Evolutionary conservation across 2,888 invertebrate species (phyloP).

Genomic region (Agrypnus murinus): DNA sequence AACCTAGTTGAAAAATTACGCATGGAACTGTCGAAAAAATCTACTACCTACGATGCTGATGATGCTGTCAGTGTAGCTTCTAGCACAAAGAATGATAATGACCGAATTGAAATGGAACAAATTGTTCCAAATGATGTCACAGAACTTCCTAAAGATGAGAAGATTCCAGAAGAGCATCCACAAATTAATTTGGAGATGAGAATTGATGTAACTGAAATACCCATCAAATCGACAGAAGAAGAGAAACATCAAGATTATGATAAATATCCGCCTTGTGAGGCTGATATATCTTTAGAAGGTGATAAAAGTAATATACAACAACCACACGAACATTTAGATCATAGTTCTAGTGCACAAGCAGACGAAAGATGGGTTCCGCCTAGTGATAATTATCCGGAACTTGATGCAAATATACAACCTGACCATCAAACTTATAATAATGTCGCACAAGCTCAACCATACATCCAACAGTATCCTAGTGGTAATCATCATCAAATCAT

Average conservation of each 20-base stretch:
- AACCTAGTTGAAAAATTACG: slow-evolving; percentile 89
- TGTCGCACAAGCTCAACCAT: slow-evolving; percentile 26
- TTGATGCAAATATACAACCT: slow-evolving; percentile 55
- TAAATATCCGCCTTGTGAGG: slow-evolving; percentile 60
- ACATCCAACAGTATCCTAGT: slow-evolving; percentile 30
- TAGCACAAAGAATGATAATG: slow-evolving; percentile 70
- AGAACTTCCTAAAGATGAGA: slow-evolving; percentile 61
- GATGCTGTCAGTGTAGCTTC: slow-evolving; percentile 65
- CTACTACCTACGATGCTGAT: slow-evolving; percentile 69
- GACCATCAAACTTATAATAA: slow-evolving; percentile 27
- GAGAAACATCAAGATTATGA: slow-evolving; percentile 55
- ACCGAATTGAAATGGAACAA: slow-evolving; percentile 66
- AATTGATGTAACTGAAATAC: slow-evolving; percentile 57
- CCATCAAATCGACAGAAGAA: slow-evolving; percentile 50
- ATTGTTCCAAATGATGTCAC: slow-evolving; percentile 64
- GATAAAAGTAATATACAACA: slow-evolving; percentile 60
- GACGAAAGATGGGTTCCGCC: slow-evolving; percentile 80
- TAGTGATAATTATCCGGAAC: slow-evolving; percentile 65
- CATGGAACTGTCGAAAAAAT: slow-evolving; percentile 82
- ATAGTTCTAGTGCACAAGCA: slow-evolving; percentile 68
- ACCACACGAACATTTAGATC: slow-evolving; percentile 47
- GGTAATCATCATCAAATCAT: slow-evolving; percentile 46
- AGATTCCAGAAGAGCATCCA: slow-evolving; percentile 51
- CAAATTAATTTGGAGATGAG: slow-evolving; percentile 60
- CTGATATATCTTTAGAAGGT: slow-evolving; percentile 68